Percentiles rank a stretch among this genome's conserved stretches.
phyloP scores from a whole-genome alignment of 2,888 invertebrate genomes.

The Malacosoma neustria region DNA sequence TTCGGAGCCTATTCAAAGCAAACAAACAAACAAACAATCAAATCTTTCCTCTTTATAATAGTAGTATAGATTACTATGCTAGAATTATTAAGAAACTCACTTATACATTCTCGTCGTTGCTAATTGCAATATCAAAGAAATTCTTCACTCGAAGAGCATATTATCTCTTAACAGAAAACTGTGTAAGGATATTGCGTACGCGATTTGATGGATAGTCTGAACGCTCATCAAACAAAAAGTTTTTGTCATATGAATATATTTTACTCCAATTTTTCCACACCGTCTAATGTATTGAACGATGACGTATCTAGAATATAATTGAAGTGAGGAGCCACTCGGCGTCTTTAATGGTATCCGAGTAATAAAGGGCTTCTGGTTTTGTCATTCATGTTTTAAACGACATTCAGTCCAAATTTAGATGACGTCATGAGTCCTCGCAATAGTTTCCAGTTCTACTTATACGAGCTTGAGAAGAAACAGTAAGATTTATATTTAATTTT shows the following conservation, averaged over 20 bases:
- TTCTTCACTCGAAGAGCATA: not conserved
- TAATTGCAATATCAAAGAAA: constrained; percentile 1
- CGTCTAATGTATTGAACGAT: constrained; percentile 5
- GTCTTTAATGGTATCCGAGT: not conserved
- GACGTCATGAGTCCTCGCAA: not conserved
- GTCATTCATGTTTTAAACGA: not conserved
- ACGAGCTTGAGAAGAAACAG: too few relatives aligned
- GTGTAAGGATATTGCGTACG: constrained; percentile 9
- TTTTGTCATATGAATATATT: not conserved
- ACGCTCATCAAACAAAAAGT: constrained; percentile 1
- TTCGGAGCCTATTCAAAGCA: too few relatives aligned
- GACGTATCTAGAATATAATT: not conserved
- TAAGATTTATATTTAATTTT: too few relatives aligned
- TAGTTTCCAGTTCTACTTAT: too few relatives aligned
- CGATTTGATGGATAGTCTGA: constrained; percentile 18
- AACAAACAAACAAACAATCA: too few relatives aligned
- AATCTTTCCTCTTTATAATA: too few relatives aligned
- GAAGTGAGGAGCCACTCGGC: not conserved
- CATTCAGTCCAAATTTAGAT: not conserved
- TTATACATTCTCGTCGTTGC: not conserved
- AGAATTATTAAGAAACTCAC: not conserved
- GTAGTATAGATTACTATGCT: too few relatives aligned
- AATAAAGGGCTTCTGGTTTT: not conserved
- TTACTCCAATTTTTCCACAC: constrained; percentile 10
- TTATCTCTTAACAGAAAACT: constrained; percentile 12